Conservation (phyloP, 2,888 invertebrate genomes). For the Lydus trimaculatus region DNA sequence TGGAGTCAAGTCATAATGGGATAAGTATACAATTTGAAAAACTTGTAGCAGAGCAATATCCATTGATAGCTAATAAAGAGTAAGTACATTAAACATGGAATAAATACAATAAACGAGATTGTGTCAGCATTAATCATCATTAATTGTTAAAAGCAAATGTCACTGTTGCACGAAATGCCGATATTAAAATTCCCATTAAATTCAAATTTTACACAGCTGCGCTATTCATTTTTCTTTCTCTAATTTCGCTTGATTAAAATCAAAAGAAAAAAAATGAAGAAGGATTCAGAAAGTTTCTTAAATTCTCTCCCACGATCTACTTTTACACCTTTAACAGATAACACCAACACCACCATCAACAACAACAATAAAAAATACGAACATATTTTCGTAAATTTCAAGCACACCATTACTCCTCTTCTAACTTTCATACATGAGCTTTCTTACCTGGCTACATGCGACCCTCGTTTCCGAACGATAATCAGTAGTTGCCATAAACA, state of each 20-base stretch:
- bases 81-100: background rate
- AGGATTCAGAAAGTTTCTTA: background rate
- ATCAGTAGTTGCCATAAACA: slow-evolving; percentile 34
- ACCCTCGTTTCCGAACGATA: slow-evolving; percentile 31
- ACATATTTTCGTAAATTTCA: slow-evolving; percentile 22
- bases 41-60: background rate
- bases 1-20: no score
- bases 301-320: slow-evolving; percentile 13
- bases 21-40: background rate
- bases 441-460: slow-evolving; percentile 26
- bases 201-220: slow-evolving; percentile 3
- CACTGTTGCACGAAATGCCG: slow-evolving; percentile 12
- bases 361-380: slow-evolving; percentile 4
- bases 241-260: background rate
- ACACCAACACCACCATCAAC: no score
- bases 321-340: slow-evolving; percentile 26
- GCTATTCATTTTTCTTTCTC: background rate
- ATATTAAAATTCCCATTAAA: slow-evolving; percentile 9
- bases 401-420: background rate
- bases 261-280: background rate
- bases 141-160: slow-evolving; percentile 11
- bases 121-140: slow-evolving; percentile 2
- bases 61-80: background rate
- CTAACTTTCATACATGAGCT: slow-evolving; percentile 19
- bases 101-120: background rate